Base-by-base conservation (phyloP, 1,140 invertebrate species). In the Popillia japonica region DNA sequence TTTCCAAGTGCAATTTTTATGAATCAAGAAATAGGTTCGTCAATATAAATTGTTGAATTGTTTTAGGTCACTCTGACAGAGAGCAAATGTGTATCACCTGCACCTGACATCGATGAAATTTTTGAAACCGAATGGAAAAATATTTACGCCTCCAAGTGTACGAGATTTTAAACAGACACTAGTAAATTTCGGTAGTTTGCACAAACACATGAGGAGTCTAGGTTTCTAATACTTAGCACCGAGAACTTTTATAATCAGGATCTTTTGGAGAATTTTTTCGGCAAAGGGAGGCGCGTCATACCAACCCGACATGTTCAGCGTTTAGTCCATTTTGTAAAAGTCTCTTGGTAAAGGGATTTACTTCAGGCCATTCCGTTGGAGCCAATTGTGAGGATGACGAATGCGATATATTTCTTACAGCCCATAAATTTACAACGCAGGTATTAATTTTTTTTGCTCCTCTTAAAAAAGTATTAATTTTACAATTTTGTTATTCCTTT, bases 351-450 rank as follows among this genome's bases (percentile, higher is more conserved):
- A 64, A 64, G 59, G 59, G 17, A 64, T 64, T 64, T 17, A 22
- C 59, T 64, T 64, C 59, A 64, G 2, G 59, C 59, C 22, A 64
- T 23, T 64, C 20, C n/a, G 8, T 64, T 64, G 59, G 22, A 64
- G 22, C 59, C 59, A 64, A 64, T 64, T 64, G 59, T 64, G 44
- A 48, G n/a, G 44, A 48, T 48, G 44, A 48, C 44, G 59, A 64
- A 17, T 64, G 0, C 3, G n/a, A 64, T 22, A 22, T 64, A 64
- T 64, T 64, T 17, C 59, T 64, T 64, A 64, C 59, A 2, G 7
- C 22, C 59, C 2, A 64, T 23, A 34, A 34, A 34, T 34, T 34
- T 34, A 64, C 17, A 22, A 64, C 59, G 7, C 59, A 64, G 17
- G 17, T 64, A 64, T 17, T 64, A 64, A 64, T 3, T 17, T 23